Evolutionary conservation across 2,888 invertebrate species (phyloP).

Genomic region (Cerastis leucographa): DNA sequence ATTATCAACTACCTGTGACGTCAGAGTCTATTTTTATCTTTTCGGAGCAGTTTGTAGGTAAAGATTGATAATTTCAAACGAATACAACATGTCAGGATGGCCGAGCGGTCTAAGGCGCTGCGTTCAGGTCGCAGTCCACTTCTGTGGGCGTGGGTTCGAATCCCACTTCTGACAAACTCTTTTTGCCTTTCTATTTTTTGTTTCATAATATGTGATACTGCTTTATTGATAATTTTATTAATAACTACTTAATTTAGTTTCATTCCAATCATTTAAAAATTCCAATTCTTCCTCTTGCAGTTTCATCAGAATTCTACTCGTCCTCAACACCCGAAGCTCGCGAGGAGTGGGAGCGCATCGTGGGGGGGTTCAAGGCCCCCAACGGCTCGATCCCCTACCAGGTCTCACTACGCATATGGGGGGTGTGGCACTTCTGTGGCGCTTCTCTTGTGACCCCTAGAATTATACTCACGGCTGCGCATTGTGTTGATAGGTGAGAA

Average conservation of each 20-base stretch:
- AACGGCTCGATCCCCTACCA: slow-evolving; percentile 89
- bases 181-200: slow-evolving; percentile 50
- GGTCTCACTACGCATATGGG: slow-evolving; percentile 87
- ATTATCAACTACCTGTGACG: slow-evolving; percentile 67
- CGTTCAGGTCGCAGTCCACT: slow-evolving; percentile 89
- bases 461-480: slow-evolving; percentile 90
- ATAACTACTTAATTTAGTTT: neutral
- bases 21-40: slow-evolving; percentile 63
- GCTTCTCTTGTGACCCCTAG: slow-evolving; percentile 90
- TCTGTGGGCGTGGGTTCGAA: slow-evolving; percentile 89
- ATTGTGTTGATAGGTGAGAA: slow-evolving; percentile 88
- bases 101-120: slow-evolving; percentile 89
- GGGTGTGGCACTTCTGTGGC: slow-evolving; percentile 91
- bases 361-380: slow-evolving; percentile 89
- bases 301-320: slow-evolving; percentile 76
- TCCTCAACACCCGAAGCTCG: slow-evolving; percentile 71
- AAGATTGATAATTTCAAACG: slow-evolving; percentile 66
- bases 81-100: slow-evolving; percentile 77
- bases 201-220: neutral
- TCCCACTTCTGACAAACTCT: slow-evolving; percentile 87
- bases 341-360: slow-evolving; percentile 87
- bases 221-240: neutral
- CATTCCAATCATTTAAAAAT: neutral
- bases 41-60: slow-evolving; percentile 33
- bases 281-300: slow-evolving; percentile 65